Base-by-base conservation (phyloP, 2,888 invertebrate species). In the Syrista parreyssii region DNA sequence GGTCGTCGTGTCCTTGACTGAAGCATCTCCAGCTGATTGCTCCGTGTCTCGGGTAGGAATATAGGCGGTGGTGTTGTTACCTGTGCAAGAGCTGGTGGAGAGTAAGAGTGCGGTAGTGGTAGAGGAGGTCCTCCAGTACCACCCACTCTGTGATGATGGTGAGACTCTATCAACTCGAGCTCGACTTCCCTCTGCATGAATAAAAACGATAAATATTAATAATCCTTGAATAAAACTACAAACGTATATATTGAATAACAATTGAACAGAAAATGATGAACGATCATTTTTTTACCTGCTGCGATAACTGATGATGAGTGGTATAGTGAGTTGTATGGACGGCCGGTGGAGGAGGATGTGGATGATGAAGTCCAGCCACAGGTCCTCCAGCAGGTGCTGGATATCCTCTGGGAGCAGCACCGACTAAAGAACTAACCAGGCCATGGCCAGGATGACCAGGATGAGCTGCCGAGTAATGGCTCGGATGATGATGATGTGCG, bases 61-160 rank as follows among this genome's bases (percentile, higher is more conserved):
- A 89, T 84, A n/a, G 90, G 90, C 11, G 90, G 92, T 55, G 94
- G 93, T 79, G 94, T 93, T 75, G 93, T 91, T 68, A 93, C 93
- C 84, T 94, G 94, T 72, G 93, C 91, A 71, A 92, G 90, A 78
- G 91, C 89, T 35, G 90, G 90, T 32, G 91, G 90, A 69, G 91
- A 90, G 82, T 91, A 91, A 75, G 92, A 92, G 79, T 92, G 92
- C 30, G 92, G 92, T 78, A 93, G 88, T 35, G 89, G 86, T 76
- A 90, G 81, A 35, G 89, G 89, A n/a, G 89, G 88, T 68, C 88
- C 89, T 34, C 88, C 87, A 12, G 93, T 77, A 92, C 92, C 82
- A 92, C 93, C 89, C 40, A 90, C 91, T 81, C 92, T 88, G 76
- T 92, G 89, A 79, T 90, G 89, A 80, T 90, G 91, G 78, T 91